A percentile compares a stretch with the other conserved stretches of the same genome.
These are phyloP conservation scores for Dryococelus australis DNA, from an alignment of 2,888 invertebrate species.

Conservation along the genomic window DNA sequence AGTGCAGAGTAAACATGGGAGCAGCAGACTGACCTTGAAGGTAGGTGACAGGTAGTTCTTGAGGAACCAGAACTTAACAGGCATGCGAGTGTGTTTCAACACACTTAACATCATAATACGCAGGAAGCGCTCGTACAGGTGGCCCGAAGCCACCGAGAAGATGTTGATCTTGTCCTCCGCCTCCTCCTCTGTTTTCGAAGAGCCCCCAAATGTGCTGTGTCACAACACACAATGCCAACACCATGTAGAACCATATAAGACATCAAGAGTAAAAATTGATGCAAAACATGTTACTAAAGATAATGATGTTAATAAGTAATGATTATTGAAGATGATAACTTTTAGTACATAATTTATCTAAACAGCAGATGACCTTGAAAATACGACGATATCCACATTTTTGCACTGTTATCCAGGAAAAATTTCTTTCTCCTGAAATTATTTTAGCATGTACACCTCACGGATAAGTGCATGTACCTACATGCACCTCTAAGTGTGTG, in stretches of 20 bases:
- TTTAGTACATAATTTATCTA: no score
- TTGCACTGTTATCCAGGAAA: no score
- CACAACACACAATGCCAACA: background rate
- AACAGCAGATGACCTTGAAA: no score
- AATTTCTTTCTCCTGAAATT: no score
- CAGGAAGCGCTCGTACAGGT: conserved; percentile 94
- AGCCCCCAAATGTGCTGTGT: conserved; percentile 65
- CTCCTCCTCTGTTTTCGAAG: conserved; percentile 57
- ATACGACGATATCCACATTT: no score
- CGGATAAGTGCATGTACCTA: no score
- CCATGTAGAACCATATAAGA: background rate
- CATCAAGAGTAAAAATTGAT: no score
- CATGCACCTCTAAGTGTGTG: no score
- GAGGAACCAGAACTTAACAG: conserved; percentile 99
- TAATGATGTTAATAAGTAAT: background rate
- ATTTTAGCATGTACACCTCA: no score
- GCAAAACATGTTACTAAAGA: no score
- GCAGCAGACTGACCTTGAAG: conserved; percentile 72
- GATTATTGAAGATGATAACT: background rate
- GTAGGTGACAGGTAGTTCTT: conserved; percentile 99
- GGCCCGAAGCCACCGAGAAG: conserved; percentile 98
- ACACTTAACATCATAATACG: conserved; percentile 99
- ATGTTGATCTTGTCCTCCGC: conserved; percentile 90
- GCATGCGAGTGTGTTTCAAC: conserved; percentile 92
- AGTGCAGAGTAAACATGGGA: no score